Conservation (phyloP, 1,140 invertebrate species). For the Coptotermes formosanus region DNA sequence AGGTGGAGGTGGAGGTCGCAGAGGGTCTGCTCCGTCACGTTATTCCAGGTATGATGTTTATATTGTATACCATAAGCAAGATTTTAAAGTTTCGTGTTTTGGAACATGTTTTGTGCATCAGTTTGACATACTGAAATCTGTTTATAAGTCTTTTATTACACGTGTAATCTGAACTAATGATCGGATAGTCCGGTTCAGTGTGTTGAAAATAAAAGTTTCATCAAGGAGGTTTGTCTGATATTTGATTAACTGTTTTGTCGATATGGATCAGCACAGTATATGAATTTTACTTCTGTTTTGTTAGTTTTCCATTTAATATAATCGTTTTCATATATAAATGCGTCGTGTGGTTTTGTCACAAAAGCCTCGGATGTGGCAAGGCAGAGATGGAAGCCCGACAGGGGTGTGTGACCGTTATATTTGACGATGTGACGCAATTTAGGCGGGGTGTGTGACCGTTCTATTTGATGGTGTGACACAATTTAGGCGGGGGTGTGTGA, state of each 20-base stretch:
- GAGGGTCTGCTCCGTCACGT: constrained; percentile 46
- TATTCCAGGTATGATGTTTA: constrained; percentile 45
- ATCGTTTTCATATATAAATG: constrained; percentile 2
- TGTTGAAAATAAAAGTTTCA: neutral
- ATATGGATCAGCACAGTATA: neutral
- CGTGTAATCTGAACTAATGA: neutral
- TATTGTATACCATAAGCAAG: neutral
- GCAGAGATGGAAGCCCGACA: neutral
- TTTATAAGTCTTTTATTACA: neutral
- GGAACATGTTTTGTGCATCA: neutral
- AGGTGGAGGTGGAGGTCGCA: constrained; percentile 45
- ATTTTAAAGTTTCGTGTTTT: too few relatives aligned
- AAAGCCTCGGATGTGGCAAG: neutral
- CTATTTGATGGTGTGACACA: constrained; percentile 34
- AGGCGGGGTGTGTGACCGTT: too few relatives aligned
- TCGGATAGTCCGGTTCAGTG: neutral
- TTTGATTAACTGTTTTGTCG: neutral
- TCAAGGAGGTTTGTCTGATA: neutral
- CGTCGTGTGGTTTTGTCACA: constrained; percentile 13
- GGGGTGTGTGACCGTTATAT: constrained; percentile 3
- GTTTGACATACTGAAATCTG: neutral
- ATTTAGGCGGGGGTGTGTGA: too few relatives aligned
- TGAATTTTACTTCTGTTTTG: constrained; percentile 4
- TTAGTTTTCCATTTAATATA: neutral
- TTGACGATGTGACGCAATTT: constrained; percentile 35